Evolutionary conservation across 2,797 vertebrate species (phyloP).

Genomic region (Chelonia mydas): DNA sequence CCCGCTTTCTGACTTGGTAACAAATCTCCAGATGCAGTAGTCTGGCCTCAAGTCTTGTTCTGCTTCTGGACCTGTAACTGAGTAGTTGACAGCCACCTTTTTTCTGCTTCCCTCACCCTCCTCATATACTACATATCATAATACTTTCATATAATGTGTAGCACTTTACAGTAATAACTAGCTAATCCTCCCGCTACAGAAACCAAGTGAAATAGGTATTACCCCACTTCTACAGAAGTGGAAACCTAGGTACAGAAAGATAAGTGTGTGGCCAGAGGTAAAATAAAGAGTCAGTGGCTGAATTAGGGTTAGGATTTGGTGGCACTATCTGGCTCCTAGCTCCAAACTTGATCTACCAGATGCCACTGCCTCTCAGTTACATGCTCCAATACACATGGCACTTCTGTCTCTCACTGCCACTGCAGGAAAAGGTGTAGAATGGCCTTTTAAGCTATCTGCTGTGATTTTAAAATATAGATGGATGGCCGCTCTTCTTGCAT

Average conservation of each 20-base stretch:
- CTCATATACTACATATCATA: neutral
- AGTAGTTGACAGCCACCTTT: neutral
- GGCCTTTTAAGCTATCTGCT: neutral
- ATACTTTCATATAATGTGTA: neutral
- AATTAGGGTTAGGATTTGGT: neutral
- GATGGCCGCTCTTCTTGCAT: neutral
- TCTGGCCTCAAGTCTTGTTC: neutral
- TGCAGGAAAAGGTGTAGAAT: neutral
- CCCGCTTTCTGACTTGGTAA: neutral
- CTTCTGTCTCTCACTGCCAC: neutral
- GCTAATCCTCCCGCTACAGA: neutral
- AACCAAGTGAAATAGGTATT: neutral
- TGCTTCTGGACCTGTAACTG: neutral
- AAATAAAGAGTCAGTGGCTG: neutral
- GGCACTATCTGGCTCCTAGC: neutral
- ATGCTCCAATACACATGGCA: neutral
- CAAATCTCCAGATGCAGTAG: neutral
- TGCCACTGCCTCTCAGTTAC: neutral
- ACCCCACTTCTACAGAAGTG: neutral
- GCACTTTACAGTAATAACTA: neutral
- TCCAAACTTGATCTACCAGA: neutral
- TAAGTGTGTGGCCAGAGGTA: neutral
- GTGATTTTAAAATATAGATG: neutral
- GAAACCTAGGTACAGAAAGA: neutral
- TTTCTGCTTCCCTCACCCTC: neutral